These are phyloP conservation scores for Apamea crenata DNA, from an alignment of 2,888 invertebrate species.

Conservation along the genomic window DNA sequence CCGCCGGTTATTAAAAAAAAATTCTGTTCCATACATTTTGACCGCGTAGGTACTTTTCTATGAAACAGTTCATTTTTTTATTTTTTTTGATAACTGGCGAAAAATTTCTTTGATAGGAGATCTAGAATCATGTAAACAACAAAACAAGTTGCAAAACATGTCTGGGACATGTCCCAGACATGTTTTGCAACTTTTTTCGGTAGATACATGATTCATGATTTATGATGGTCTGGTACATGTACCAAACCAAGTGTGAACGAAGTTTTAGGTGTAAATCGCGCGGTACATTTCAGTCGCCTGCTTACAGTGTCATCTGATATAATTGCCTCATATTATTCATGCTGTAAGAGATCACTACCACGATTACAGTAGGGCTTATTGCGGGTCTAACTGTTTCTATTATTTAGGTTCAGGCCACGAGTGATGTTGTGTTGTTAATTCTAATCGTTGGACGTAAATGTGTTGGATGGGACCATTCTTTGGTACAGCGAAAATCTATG, in stretches of 20 bases:
- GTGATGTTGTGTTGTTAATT: constrained; percentile 9
- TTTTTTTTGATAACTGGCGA: too few relatives aligned
- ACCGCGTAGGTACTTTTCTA: too few relatives aligned
- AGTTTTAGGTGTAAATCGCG: constrained; percentile 72
- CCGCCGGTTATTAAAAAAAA: too few relatives aligned
- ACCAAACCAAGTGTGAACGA: not conserved
- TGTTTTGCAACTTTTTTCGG: constrained; percentile 4
- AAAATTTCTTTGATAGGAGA: too few relatives aligned
- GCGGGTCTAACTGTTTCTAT: constrained; percentile 50
- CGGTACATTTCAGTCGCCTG: constrained; percentile 67
- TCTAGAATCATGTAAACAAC: too few relatives aligned
- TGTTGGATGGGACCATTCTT: constrained; percentile 26
- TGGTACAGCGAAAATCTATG: not conserved
- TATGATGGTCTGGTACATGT: too few relatives aligned
- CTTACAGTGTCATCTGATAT: constrained; percentile 55
- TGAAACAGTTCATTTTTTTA: too few relatives aligned
- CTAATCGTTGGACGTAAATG: constrained; percentile 12
- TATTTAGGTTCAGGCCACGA: constrained; percentile 32
- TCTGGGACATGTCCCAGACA: constrained; percentile 1
- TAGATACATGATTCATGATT: too few relatives aligned
- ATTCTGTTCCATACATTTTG: too few relatives aligned
- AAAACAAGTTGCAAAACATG: constrained; percentile 6
- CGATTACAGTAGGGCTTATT: constrained; percentile 54
- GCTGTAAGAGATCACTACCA: constrained; percentile 61
- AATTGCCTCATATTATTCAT: constrained; percentile 67